Evolutionary conservation across 2,113 vertebrate genomes (phyloP).

Genomic region (Heptranchias perlo): DNA sequence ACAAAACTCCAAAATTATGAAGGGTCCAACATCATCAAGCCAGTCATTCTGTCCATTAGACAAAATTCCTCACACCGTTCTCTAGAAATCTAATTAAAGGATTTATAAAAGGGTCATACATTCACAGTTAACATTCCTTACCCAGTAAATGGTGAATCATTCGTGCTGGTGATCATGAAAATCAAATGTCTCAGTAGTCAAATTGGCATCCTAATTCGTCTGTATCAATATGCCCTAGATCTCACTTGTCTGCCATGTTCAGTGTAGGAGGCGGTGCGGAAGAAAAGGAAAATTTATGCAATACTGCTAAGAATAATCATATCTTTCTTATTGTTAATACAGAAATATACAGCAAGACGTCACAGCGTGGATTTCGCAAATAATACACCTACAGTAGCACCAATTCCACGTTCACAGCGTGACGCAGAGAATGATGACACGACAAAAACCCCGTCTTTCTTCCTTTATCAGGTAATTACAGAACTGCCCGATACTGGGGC

Average conservation of each 20-base stretch:
- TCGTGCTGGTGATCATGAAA: not conserved
- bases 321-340: not conserved
- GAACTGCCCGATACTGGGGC: not conserved
- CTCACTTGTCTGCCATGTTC: not conserved
- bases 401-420: not conserved
- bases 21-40: not conserved
- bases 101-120: not conserved
- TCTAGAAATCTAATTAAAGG: not conserved
- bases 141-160: not conserved
- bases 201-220: not conserved
- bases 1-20: not conserved
- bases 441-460: no score
- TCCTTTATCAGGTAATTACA: not conserved
- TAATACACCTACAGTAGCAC: no score
- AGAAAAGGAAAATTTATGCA: not conserved
- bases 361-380: no score
- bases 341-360: not conserved
- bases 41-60: not conserved
- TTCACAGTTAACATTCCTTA: not conserved
- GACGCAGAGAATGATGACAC: not conserved
- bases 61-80: not conserved
- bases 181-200: not conserved
- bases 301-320: not conserved
- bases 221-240: no score
- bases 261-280: not conserved